phyloP scores from a whole-genome alignment of 2,113 vertebrate genomes.

The Charina bottae region DNA sequence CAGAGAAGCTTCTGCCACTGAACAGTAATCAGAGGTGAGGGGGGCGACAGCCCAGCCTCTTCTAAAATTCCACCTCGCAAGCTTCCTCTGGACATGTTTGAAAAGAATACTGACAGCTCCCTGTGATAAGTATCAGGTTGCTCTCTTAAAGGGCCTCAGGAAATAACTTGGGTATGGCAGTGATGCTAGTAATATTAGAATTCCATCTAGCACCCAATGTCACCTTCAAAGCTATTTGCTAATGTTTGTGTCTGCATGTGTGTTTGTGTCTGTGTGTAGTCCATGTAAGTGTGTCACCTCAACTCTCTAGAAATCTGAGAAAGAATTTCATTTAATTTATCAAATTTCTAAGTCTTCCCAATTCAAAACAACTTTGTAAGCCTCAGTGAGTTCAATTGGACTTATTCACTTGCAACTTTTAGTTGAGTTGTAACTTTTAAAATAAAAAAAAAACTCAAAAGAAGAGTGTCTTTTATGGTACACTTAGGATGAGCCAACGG shows the following conservation, averaged over 20 bases:
- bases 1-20: background rate
- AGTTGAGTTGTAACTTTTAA: background rate
- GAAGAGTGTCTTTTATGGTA: background rate
- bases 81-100: background rate
- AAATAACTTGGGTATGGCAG: constrained; percentile 12
- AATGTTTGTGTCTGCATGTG: background rate
- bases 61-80: background rate
- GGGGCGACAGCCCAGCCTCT: too few relatives aligned
- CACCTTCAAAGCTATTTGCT: background rate
- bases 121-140: background rate
- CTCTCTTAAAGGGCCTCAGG: background rate
- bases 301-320: background rate
- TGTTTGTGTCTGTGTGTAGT: background rate
- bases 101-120: background rate
- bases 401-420: background rate
- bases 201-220: background rate
- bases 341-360: background rate
- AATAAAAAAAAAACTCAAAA: background rate
- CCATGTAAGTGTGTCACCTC: background rate
- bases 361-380: background rate
- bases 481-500: background rate
- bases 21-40: background rate
- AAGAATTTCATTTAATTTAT: background rate
- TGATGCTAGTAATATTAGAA: background rate
- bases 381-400: background rate